A percentile compares a stretch with the other conserved stretches of the same genome.
Conservation (phyloP, 2,113 vertebrate species). For the Aspidoscelis tigris region DNA sequence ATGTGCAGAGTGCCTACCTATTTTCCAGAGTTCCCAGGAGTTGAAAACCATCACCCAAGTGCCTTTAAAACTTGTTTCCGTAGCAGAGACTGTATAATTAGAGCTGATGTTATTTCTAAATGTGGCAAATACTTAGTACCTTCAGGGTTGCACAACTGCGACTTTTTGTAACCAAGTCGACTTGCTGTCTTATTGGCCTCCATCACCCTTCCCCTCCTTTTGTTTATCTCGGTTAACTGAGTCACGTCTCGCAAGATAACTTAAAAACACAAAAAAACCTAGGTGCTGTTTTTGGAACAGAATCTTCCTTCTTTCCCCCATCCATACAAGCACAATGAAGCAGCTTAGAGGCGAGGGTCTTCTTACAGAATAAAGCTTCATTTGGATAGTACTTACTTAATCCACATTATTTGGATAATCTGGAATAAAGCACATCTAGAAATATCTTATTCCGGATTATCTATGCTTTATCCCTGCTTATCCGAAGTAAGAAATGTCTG, state of each 20-base stretch:
- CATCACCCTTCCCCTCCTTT: constrained; percentile 14
- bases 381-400: no score
- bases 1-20: no score
- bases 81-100: background rate
- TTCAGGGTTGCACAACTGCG: constrained; percentile 37
- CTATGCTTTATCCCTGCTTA: no score
- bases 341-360: background rate
- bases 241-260: constrained; percentile 53
- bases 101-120: constrained; percentile 28
- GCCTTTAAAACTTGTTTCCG: background rate
- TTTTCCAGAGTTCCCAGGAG: constrained; percentile 5
- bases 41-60: background rate
- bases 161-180: constrained; percentile 12
- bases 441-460: no score
- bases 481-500: no score
- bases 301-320: background rate
- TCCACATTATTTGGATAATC: no score
- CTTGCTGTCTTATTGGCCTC: constrained; percentile 41
- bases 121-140: background rate
- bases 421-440: no score
- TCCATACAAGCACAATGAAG: background rate
- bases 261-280: no score
- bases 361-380: background rate
- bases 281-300: background rate
- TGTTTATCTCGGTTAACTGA: constrained; percentile 45